A percentile compares a stretch with the other conserved stretches of the same genome.
Evolutionary conservation across 2,113 vertebrate genomes (phyloP).

Genomic region (Nyctereutes procyonoides): DNA sequence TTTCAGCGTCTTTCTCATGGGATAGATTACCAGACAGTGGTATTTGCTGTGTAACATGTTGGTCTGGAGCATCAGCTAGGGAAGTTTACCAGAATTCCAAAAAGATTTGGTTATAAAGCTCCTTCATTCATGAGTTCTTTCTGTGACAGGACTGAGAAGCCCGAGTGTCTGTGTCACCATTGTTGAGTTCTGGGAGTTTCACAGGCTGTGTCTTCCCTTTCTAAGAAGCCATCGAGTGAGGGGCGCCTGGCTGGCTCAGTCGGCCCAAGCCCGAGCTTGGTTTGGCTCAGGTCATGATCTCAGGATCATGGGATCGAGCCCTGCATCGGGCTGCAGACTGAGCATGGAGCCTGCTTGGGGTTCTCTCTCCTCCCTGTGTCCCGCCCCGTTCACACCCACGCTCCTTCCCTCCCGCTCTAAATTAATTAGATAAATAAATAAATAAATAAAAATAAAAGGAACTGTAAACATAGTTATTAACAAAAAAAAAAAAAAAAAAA

Average conservation of each 20-base stretch:
- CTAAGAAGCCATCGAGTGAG: neutral
- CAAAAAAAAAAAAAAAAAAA: neutral
- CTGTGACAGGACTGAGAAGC: neutral
- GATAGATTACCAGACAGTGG: neutral
- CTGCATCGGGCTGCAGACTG: neutral
- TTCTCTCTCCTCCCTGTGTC: neutral
- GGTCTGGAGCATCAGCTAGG: neutral
- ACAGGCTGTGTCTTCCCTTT: neutral
- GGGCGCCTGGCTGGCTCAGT: neutral
- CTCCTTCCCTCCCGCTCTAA: neutral
- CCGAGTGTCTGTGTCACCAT: neutral
- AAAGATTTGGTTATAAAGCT: neutral
- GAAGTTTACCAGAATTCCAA: conserved; percentile 20
- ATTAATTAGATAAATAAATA: neutral
- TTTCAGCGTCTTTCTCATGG: neutral
- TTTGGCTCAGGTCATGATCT: neutral
- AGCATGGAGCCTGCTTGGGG: neutral
- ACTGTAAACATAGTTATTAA: neutral
- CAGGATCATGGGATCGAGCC: neutral
- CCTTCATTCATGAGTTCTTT: neutral
- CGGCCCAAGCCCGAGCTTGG: neutral
- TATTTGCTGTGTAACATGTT: neutral
- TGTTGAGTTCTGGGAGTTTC: neutral
- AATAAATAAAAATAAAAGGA: neutral
- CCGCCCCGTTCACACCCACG: neutral